Evolutionary conservation across 2,888 invertebrate species (phyloP), one percentile per base, ranked within the genome.

Genomic region (Callyntrura guangdongensis): DNA sequence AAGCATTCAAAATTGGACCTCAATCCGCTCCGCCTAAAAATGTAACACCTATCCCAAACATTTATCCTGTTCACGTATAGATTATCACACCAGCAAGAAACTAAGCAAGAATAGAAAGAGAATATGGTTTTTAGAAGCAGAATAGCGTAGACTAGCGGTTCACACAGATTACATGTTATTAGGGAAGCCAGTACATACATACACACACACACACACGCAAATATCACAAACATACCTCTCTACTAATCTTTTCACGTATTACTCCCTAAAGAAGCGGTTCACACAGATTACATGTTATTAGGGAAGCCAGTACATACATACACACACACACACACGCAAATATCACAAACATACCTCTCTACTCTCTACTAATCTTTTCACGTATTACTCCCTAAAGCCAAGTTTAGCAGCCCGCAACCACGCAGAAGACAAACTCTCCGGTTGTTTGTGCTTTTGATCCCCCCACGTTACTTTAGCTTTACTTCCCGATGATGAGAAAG

Each of bases 41-140:
- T 2, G 36, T 36, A 74, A 74, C 49, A 74, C 49, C 22, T 74
- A 74, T 74, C 49, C 53, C 17, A 9, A 81, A 12, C 61, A 59
- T 59, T 61, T 81, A 81, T 81, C 81, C 81, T 81, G 27, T 81
- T 81, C 61, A 81, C 61, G 81, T 81, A 36, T 36, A 45, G 27
- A 17, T 81, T 81, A 56, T 20, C 49, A 20, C 49, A 47, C 6
- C 74, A 20, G 49, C 74, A 74, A 67, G 67, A 47, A 74, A 74
- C 2, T 67, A 69, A 27, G 69, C 27, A 74, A 17, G n/a, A 36
- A 6, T 2, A 36, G 36, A 20, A 45, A 74, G 20, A 12, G 47
- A 59, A 47, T 47, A 9, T 67, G 25, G 64, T 22, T 17, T 59
- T 17, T 36, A 36, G 36, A 36, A 36, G 36, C 6, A 6, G 36